phyloP scores from a whole-genome alignment of 2,888 invertebrate species.

The Epistrophe grossulariae region DNA sequence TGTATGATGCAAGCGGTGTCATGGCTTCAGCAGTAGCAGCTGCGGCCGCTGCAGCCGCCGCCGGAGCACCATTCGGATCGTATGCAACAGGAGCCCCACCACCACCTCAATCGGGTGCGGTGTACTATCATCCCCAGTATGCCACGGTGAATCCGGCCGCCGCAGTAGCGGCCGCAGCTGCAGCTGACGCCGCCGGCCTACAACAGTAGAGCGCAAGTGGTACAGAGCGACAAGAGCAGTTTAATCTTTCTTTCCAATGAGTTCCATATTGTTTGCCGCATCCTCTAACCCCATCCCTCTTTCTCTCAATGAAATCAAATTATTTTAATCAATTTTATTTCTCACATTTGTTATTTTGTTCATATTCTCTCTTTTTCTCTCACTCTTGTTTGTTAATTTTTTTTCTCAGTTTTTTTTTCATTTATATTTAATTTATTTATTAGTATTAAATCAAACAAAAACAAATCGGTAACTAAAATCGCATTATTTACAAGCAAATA shows the following conservation, averaged over 20 bases:
- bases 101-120: constrained; percentile 77
- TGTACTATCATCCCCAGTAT: constrained; percentile 68
- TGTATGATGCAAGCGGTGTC: constrained; percentile 82
- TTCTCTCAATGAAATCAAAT: constrained; percentile 68
- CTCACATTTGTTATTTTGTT: constrained; percentile 71
- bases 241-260: constrained; percentile 69
- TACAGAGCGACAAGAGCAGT: constrained; percentile 52
- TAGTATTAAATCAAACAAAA: constrained; percentile 76
- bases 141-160: constrained; percentile 70
- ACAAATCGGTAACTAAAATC: constrained; percentile 73
- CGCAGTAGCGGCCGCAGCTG: constrained; percentile 78
- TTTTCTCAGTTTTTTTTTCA: constrained; percentile 74
- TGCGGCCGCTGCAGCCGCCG: constrained; percentile 82
- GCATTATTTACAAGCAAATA: constrained; percentile 72
- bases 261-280: constrained; percentile 75
- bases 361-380: constrained; percentile 73
- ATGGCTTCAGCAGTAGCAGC: constrained; percentile 80
- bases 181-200: constrained; percentile 77
- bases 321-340: constrained; percentile 58
- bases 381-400: constrained; percentile 70
- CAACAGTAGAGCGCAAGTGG: constrained; percentile 80
- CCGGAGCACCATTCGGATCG: constrained; percentile 77
- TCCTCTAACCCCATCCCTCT: constrained; percentile 62
- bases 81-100: constrained; percentile 80
- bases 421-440: constrained; percentile 76